Conservation (phyloP, 1,140 invertebrate species). For the Venturia canescens region DNA sequence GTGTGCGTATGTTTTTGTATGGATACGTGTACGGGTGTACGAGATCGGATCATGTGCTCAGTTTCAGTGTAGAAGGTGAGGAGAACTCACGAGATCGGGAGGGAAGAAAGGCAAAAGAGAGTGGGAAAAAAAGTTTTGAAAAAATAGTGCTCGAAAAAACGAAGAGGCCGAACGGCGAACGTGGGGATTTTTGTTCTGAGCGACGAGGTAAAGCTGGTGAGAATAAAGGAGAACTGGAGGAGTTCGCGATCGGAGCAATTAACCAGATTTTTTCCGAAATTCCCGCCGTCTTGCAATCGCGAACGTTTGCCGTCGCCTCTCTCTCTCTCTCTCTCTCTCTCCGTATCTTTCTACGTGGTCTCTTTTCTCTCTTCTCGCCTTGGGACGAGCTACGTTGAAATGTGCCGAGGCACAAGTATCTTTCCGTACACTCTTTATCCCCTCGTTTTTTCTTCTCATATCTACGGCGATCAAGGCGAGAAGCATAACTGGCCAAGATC, state of each 20-base stretch:
- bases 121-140: neutral
- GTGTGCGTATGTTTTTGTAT: constrained; percentile 12
- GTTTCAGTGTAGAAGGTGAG: constrained; percentile 12
- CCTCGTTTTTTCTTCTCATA: constrained; percentile 35
- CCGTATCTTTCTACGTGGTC: neutral
- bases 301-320: constrained; percentile 15
- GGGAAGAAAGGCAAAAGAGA: neutral
- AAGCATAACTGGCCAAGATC: neutral
- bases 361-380: neutral
- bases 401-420: constrained; percentile 6
- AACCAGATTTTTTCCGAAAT: constrained; percentile 48
- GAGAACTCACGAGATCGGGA: neutral
- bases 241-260: constrained; percentile 42
- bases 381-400: neutral
- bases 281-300: constrained; percentile 25
- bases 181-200: neutral
- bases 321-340: neutral
- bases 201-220: constrained; percentile 6
- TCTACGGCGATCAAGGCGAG: constrained; percentile 39
- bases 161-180: neutral
- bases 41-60: constrained; percentile 40
- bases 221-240: constrained; percentile 12
- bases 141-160: neutral
- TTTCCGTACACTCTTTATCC: neutral
- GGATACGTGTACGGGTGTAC: constrained; percentile 6